These are phyloP conservation scores for Zonitis immaculata DNA, from an alignment of 2,888 invertebrate species.

Conservation along the genomic window DNA sequence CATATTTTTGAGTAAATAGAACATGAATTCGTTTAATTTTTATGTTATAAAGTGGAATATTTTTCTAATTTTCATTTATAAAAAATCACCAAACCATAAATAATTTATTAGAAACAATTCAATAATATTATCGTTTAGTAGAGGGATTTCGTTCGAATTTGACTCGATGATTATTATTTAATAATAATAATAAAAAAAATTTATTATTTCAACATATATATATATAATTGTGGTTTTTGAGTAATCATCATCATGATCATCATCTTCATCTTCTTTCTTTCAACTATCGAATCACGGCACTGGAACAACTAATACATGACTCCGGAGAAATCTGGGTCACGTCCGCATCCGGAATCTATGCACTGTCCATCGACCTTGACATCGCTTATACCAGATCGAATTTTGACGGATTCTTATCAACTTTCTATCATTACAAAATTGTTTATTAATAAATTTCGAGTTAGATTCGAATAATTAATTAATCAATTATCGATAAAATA, in stretches of 20 bases:
- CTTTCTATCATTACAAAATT: slow-evolving; percentile 24
- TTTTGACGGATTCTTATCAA: slow-evolving; percentile 31
- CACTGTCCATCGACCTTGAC: slow-evolving; percentile 32
- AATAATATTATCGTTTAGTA: too few relatives aligned
- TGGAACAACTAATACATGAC: slow-evolving; percentile 24
- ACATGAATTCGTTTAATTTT: neutral
- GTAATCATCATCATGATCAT: neutral
- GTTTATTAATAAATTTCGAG: too few relatives aligned
- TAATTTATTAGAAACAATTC: neutral
- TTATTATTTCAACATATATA: too few relatives aligned
- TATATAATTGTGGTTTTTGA: too few relatives aligned
- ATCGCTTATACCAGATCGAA: slow-evolving; percentile 25
- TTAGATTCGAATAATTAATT: too few relatives aligned
- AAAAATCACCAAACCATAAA: neutral
- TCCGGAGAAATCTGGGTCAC: slow-evolving; percentile 29
- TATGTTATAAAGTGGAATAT: neutral
- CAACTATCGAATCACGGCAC: slow-evolving; percentile 19
- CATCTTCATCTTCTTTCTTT: slow-evolving; percentile 6
- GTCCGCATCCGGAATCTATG: slow-evolving; percentile 32
- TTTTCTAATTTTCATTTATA: neutral
- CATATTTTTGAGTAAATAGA: neutral
- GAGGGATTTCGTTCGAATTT: too few relatives aligned
- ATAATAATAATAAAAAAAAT: too few relatives aligned
- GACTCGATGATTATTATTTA: too few relatives aligned
- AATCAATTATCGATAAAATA: too few relatives aligned